These are phyloP conservation scores for Tridacna gigas DNA, from an alignment of 2,888 invertebrate species.

Conservation along the genomic window DNA sequence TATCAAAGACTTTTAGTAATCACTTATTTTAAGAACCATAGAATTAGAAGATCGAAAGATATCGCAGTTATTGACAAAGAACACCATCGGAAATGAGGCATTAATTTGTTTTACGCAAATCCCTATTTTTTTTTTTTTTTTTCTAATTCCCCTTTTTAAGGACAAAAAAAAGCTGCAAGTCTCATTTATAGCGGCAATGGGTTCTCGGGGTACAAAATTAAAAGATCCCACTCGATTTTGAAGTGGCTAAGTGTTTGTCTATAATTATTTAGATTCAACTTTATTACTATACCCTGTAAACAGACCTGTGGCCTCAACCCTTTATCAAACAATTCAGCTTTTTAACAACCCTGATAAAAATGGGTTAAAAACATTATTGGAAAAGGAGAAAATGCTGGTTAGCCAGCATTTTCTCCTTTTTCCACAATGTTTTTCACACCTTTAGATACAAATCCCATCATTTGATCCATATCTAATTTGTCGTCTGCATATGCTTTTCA, in stretches of 20 bases:
- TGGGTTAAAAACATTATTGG: background rate
- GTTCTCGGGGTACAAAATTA: background rate
- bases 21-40: too few relatives aligned
- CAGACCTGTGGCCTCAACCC: background rate
- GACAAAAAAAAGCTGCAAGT: too few relatives aligned
- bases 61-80: too few relatives aligned
- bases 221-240: slow-evolving; percentile 15
- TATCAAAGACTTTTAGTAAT: too few relatives aligned
- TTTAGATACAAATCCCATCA: background rate
- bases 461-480: background rate
- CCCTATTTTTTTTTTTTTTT: too few relatives aligned
- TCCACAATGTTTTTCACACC: background rate
- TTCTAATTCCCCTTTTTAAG: too few relatives aligned
- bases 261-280: background rate
- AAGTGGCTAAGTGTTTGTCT: slow-evolving; percentile 13
- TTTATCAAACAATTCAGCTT: background rate
- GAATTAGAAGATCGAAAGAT: too few relatives aligned
- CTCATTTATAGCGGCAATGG: too few relatives aligned
- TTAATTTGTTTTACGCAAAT: too few relatives aligned
- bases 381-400: background rate
- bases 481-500: background rate
- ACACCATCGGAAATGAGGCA: too few relatives aligned
- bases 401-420: background rate
- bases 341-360: background rate
- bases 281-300: background rate